phyloP scores from a whole-genome alignment of 2,113 vertebrate species.

The Eclectus roratus region DNA sequence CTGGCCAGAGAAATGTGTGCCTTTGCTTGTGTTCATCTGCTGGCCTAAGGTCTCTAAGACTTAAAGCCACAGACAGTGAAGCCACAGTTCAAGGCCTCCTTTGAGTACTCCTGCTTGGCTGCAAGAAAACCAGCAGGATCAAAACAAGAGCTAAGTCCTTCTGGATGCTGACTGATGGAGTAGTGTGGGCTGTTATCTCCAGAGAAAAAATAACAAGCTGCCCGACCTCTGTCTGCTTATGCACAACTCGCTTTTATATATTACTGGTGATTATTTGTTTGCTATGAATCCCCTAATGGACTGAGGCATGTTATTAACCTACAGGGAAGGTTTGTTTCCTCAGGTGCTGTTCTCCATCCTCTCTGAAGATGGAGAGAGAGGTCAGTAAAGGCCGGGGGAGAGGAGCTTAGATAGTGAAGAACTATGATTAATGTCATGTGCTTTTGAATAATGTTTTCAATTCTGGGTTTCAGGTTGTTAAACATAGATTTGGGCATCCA shows the following conservation, averaged over 20 bases:
- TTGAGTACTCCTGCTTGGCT: not conserved
- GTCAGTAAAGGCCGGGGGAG: not conserved
- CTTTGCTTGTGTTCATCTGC: not conserved
- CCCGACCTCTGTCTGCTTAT: not conserved
- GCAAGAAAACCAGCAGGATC: not conserved
- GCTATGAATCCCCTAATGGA: not conserved
- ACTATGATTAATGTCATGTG: not conserved
- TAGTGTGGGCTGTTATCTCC: not conserved
- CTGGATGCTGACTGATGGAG: not conserved
- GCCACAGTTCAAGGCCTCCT: not conserved
- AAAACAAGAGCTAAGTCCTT: not conserved
- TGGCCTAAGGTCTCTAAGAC: not conserved
- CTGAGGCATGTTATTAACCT: not conserved
- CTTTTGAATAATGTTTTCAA: not conserved
- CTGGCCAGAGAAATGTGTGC: not conserved
- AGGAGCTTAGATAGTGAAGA: not conserved
- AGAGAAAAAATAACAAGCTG: not conserved
- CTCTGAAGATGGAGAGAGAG: not conserved
- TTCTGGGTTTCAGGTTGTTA: not conserved
- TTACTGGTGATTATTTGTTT: not conserved
- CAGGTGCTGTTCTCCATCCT: not conserved
- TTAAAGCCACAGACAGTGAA: not conserved
- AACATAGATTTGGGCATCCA: not conserved
- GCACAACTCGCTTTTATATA: not conserved
- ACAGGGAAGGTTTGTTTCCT: not conserved